Base-by-base conservation (phyloP, 2,797 vertebrate genomes). In the Balearica regulorum region DNA sequence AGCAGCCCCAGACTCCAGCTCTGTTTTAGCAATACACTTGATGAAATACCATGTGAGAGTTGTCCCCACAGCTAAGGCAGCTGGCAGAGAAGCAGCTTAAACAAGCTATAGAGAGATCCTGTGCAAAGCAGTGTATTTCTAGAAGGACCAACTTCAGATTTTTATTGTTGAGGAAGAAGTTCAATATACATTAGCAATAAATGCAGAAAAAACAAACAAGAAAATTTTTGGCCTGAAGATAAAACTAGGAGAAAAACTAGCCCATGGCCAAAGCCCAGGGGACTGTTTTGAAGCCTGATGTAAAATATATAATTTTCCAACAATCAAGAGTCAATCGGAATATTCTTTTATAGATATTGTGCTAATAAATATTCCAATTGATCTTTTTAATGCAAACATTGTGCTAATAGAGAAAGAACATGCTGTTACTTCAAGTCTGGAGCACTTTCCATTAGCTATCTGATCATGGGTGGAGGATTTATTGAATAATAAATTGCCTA, bases 401-500 rank as follows among this genome's bases (percentile, higher is more conserved):
- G 41, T 68, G 37, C 72, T 83, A 91, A 66, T 5, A 76, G 72
- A 75, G 61, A 86, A 93, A 86, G 90, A 82, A 73, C 66, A 94
- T 24, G 54, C 46, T 71, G 49, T 58, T 93, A 79, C 75, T 88
- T 94, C 22, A 88, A 65, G 46, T 86, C 76, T 69, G 43, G 46
- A 94, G 61, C 35, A 88, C 72, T 94, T 93, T 92, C 70, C 58
- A 55, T 93, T 86, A 87, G 35, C 65, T 81, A 51, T 89, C 79
- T 86, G 69, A 86, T 86, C 58, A 90, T 60, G 6, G 3, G 49
- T 81, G 31, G 28, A 85, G 55, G 43, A 94, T 91, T 89, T 93
- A 96, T 76, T 86, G 91, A 91, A 82, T 91, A 93, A 86, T 72
- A 91, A 91, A 95, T 81, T 69, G 33, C 49, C 35, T 94, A 73